phyloP scores from a whole-genome alignment of 2,113 vertebrate genomes.

The Scytalopus superciliaris region DNA sequence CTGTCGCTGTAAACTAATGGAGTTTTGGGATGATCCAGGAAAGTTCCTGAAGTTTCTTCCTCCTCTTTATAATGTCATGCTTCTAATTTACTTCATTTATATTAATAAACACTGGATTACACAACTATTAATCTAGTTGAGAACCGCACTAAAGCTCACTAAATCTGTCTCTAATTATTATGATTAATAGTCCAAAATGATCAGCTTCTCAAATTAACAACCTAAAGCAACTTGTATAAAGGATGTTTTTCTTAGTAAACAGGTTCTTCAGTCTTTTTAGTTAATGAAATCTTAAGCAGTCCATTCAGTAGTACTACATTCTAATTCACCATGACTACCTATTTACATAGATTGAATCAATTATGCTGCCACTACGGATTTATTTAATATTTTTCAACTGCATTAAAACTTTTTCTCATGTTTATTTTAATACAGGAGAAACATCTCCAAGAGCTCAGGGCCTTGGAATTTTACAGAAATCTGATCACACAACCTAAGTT shows the following conservation, averaged over 20 bases:
- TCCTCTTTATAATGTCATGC: slow-evolving; percentile 64
- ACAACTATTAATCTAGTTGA: slow-evolving; percentile 73
- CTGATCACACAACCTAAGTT: background rate
- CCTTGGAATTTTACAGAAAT: background rate
- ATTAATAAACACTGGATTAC: slow-evolving; percentile 73
- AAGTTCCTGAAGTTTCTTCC: slow-evolving; percentile 59
- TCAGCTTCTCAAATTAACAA: slow-evolving; percentile 74
- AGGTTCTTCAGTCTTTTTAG: slow-evolving; percentile 46
- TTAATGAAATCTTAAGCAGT: slow-evolving; percentile 56
- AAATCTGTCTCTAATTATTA: slow-evolving; percentile 77
- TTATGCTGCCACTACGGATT: slow-evolving; percentile 60
- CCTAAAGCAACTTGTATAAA: slow-evolving; percentile 58
- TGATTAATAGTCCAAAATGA: slow-evolving; percentile 72
- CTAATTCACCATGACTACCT: slow-evolving; percentile 47
- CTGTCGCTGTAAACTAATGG: slow-evolving; percentile 45
- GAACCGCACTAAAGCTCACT: slow-evolving; percentile 73
- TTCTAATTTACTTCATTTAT: slow-evolving; percentile 77
- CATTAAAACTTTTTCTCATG: slow-evolving; percentile 25
- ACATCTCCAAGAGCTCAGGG: background rate
- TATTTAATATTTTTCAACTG: slow-evolving; percentile 62
- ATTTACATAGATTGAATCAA: slow-evolving; percentile 67
- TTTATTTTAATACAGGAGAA: slow-evolving; percentile 31
- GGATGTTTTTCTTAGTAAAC: slow-evolving; percentile 41
- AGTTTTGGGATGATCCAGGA: slow-evolving; percentile 24
- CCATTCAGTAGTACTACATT: slow-evolving; percentile 38